These are phyloP conservation scores for Pelosia muscerda DNA, from an alignment of 2,888 invertebrate genomes.

Conservation along the genomic window DNA sequence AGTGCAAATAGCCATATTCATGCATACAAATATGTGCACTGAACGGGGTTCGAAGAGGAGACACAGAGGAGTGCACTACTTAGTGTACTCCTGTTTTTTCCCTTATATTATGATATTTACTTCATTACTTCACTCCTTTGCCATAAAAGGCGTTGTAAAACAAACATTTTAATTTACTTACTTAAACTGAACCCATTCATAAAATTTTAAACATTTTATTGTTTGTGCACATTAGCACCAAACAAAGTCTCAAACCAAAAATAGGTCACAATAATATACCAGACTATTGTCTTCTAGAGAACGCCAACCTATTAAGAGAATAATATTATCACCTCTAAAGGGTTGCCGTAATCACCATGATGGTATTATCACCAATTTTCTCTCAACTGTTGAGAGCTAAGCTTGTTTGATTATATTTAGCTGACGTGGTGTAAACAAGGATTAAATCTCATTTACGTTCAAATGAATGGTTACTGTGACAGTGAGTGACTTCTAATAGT, in stretches of 20 bases:
- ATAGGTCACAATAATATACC: not conserved
- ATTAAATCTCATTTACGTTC: slow-evolving; percentile 51
- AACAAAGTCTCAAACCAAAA: not conserved
- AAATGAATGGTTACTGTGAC: slow-evolving; percentile 56
- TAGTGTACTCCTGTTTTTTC: too few relatives aligned
- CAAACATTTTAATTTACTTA: too few relatives aligned
- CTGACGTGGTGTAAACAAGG: slow-evolving; percentile 39
- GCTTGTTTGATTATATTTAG: slow-evolving; percentile 35
- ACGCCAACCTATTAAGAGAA: slow-evolving; percentile 19
- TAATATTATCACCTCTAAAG: slow-evolving; percentile 26
- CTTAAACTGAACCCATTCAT: too few relatives aligned
- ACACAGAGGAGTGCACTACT: too few relatives aligned
- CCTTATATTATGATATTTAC: not conserved
- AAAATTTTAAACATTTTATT: too few relatives aligned
- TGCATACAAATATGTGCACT: too few relatives aligned
- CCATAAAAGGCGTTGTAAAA: too few relatives aligned
- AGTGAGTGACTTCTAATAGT: slow-evolving; percentile 60
- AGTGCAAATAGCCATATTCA: too few relatives aligned
- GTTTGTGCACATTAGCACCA: not conserved
- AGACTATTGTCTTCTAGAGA: slow-evolving; percentile 27
- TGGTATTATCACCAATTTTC: slow-evolving; percentile 39
- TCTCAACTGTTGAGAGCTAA: slow-evolving; percentile 31
- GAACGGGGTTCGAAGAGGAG: too few relatives aligned
- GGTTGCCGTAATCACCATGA: slow-evolving; percentile 30
- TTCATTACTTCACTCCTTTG: too few relatives aligned